phyloP scores from a whole-genome alignment of 2,888 invertebrate species.

The Calephelis perditalis region DNA sequence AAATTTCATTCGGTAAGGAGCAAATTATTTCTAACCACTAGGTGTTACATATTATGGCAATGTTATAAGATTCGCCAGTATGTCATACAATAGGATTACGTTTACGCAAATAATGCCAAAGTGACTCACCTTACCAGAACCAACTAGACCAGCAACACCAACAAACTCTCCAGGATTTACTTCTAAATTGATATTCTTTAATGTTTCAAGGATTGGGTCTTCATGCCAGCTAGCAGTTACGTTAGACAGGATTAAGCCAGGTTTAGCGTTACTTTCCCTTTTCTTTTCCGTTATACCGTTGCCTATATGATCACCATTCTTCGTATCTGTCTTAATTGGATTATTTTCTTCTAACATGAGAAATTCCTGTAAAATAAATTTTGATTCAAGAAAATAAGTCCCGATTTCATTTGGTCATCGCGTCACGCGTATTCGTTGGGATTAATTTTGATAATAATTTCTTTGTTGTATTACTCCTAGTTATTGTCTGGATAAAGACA shows the following conservation, averaged over 20 bases:
- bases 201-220: conserved; percentile 49
- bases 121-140: conserved; percentile 79
- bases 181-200: conserved; percentile 68
- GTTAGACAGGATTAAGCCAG: conserved; percentile 6
- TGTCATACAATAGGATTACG: too few species aligned
- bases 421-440: too few species aligned
- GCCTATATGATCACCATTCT: conserved; percentile 4
- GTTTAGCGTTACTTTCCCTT: neutral
- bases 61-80: too few species aligned
- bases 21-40: too few species aligned
- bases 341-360: conserved; percentile 57
- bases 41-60: too few species aligned
- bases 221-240: conserved; percentile 27
- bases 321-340: conserved; percentile 39
- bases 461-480: too few species aligned
- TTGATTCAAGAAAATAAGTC: too few species aligned
- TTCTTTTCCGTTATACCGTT: conserved; percentile 12
- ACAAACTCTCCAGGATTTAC: conserved; percentile 77
- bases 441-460: too few species aligned
- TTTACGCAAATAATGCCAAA: too few species aligned
- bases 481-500: too few species aligned
- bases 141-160: conserved; percentile 85
- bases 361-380: conserved; percentile 48
- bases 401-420: too few species aligned
- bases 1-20: too few species aligned